Base-by-base conservation (phyloP, 2,888 invertebrate species). In the Nineta flava region DNA sequence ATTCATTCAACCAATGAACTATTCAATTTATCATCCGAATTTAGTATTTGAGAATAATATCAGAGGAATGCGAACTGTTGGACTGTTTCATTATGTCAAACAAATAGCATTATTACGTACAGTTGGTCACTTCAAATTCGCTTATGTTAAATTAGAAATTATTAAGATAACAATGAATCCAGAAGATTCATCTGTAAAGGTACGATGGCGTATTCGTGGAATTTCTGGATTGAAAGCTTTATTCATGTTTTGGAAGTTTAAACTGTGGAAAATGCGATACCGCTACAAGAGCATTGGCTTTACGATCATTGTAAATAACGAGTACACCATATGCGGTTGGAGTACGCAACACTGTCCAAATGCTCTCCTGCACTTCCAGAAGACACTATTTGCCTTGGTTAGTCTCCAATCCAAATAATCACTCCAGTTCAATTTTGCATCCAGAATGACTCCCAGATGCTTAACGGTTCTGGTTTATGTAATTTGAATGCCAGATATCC, bases 41-140 rank as follows among this genome's bases (percentile, higher is more conserved):
- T 59, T 94, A 54, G 69, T 88, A 48, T 90, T 93, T 67, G 81
- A 90, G 57, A 91, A 94, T 65, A 90, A 92, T 62, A 86, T 92
- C 50, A 75, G 81, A 58, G 86, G 88, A 51, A 76, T 74, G 32
- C 77, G 75, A 49, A 82, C 83, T 53, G 74, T 77, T 47, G 93
- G 92, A 7, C 59, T 92, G 1, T 75, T 77, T 53, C 72, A 76
- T 47, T 94, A 87, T 63, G 76, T 85, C 1, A 81, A 81, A 60
- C 87, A 90, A 70, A 68, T 91, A 47, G 79, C 84, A 0, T 62
- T 87, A 42, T 60, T 94, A 26, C 76, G 87, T 40, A 77, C 84
- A 7, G 66, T 86, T 31, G 90, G 87, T 0, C 91, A 92, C 63
- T 57, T 94, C 0, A 88, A 82, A 64, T 94, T 81, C 67, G 90